Percentiles rank a stretch among this genome's conserved stretches.
phyloP scores from a whole-genome alignment of 2,113 vertebrate species.

The Toxostoma redivivum region DNA sequence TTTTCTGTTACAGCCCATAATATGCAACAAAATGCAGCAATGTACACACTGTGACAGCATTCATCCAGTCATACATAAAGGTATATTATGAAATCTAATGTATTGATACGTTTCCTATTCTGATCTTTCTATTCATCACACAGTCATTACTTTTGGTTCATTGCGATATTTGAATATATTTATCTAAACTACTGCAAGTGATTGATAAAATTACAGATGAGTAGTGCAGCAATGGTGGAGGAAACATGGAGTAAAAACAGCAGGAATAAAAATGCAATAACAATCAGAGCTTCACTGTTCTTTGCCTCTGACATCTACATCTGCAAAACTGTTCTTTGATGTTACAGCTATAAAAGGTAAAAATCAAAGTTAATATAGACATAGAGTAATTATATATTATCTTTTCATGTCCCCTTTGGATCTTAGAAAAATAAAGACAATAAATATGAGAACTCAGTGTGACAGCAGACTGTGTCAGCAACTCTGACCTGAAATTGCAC shows the following conservation, averaged over 20 bases:
- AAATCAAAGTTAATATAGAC: neutral
- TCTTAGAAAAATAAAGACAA: neutral
- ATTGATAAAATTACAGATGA: neutral
- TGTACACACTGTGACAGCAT: neutral
- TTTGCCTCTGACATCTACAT: neutral
- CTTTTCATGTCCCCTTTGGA: neutral
- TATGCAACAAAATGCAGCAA: neutral
- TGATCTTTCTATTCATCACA: neutral
- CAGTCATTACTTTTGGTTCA: neutral
- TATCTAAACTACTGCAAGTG: neutral
- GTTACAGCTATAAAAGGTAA: neutral
- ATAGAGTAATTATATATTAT: neutral
- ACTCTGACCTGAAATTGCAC: neutral
- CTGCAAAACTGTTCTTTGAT: neutral
- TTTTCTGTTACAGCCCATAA: neutral
- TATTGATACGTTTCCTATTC: neutral
- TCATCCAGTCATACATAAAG: neutral
- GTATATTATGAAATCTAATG: neutral
- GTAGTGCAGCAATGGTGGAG: neutral
- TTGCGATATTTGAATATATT: neutral
- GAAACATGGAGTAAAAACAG: neutral
- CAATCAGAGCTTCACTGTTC: neutral
- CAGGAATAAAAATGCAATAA: neutral
- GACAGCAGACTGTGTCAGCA: neutral
- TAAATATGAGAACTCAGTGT: slow-evolving; percentile 9